Base-by-base conservation (phyloP, 2,888 invertebrate species). In the Calliphora vomitoria region DNA sequence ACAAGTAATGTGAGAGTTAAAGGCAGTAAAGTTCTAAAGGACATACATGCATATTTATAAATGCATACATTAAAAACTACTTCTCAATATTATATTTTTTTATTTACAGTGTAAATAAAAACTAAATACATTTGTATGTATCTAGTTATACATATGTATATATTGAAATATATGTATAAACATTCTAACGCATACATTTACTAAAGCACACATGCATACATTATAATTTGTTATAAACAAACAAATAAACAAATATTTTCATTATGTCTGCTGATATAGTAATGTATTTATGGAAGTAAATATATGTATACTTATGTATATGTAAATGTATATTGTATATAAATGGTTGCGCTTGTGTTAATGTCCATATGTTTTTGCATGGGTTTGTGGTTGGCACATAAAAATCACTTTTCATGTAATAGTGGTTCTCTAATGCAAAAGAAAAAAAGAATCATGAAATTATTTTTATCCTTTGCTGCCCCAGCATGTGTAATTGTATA, bases 11-110 rank as follows among this genome's bases (percentile, higher is more conserved):
- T 31, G 13, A 31, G 3, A 18, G 6, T 55, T 10, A 31, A 53
- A 68, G 58, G 68, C 35, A n/a, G 15, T 4, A 8, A 13, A 20
- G 31, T 18, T 41, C 18, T 20, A 69, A 76, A 58, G 58, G 47
- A 84, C 35, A 31, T 31, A 5, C 38, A 13, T 60, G 44, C 20
- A 72, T 44, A 47, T 58, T 20, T 58, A 20, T 38, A 50, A 66
- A 66, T 47, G 35, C 84, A 79, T 72, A 50, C 72, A 80, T 64
- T 68, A 68, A 74, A 50, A 74, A 20, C 55, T 64, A 69, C 25
- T 60, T 74, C 18, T 66, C 35, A 74, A 58, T 50, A 84, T 76
- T 71, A 64, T 62, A 58, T 38, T 35, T 35, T 31, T 35, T 25
- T 25, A 25, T 25, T 25, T 25, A 25, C 25, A 25, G 2, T 25